Evolutionary conservation across 30 jellyfish, hydroid and myxozoan species (phyloP), one percentile per base, ranked within the genome.

Genomic region (Pseudorhiza aurosa): DNA sequence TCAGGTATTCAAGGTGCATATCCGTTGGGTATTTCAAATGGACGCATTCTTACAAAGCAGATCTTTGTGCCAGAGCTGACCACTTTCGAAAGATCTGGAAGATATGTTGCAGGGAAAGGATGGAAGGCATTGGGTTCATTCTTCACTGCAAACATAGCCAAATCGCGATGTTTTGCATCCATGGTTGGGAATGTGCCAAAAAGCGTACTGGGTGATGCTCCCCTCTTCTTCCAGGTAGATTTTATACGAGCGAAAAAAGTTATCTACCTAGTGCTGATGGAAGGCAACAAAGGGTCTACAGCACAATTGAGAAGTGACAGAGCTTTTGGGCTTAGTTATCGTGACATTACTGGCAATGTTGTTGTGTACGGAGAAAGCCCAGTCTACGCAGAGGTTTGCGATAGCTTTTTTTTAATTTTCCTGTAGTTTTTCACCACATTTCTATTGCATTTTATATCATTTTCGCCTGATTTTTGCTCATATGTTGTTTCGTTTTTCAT

Each of bases 21-120:
- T 37, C 89, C 89, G 25, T 58, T 77, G 49, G 89, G 89, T 7
- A 77, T 77, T 74, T 58, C 43, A 40, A 59, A 64, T 62, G 89
- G 89, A 9, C 57, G 55, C 60, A 49, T 77, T 28, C 53, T 44
- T 8, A 10, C 22, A 6, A 32, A 22, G 6, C 89, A 77, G 75
- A 10, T 77, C 22, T 29, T 42, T n/a, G 89, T 77, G n/a, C 75
- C 87, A 11, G 51, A 27, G 8, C 2, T 18, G 5, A 28, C 5
- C 19, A 36, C 5, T 22, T 4, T 18, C n/a, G 1, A 1, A 1
- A 9, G 33, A 19, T 6, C n/a, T 0, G n/a, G 9, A 22, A 33
- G 67, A 10, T n/a, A 18, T 53, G 19, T 53, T 21, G 67, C 19
- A 18, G 36, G 8, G 6, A 9, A 14, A 18, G 67, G 67, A n/a